Evolutionary conservation across 2,797 vertebrate species (phyloP).

Genomic region (Onychomys torridus): DNA sequence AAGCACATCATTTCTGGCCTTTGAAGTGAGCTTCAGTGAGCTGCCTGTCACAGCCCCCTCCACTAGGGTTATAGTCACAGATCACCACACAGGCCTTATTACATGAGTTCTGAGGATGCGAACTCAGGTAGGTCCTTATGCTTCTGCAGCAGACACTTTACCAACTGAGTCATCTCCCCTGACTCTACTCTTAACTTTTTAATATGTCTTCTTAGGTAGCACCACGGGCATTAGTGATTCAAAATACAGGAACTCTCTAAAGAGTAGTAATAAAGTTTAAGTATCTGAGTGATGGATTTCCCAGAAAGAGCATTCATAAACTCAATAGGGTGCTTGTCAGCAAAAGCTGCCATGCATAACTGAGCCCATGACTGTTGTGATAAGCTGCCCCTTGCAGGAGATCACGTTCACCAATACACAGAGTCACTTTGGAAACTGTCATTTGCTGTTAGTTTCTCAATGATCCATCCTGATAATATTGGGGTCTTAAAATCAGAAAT

Average conservation of each 20-base stretch:
- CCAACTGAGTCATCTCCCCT: neutral
- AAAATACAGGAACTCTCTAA: neutral
- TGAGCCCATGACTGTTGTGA: fast-evolving
- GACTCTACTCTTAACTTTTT: neutral
- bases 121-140: neutral
- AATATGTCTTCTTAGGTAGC: neutral
- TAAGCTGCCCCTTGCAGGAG: fast-evolving
- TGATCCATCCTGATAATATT: neutral
- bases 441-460: neutral
- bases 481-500: neutral
- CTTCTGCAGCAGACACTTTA: neutral
- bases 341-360: neutral
- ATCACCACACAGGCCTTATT: neutral
- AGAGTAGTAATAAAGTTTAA: neutral
- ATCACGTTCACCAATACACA: fast-evolving
- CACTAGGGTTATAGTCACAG: neutral
- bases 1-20: neutral
- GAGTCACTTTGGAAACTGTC: fast-evolving
- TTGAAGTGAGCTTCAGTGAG: neutral
- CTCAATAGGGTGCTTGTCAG: neutral
- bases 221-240: neutral
- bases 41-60: neutral
- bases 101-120: too few species aligned
- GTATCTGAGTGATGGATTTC: neutral
- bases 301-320: neutral